Evolutionary conservation across 2,113 vertebrate species (phyloP), one percentile per base, ranked within the genome.

Genomic region (Neolamprologus hecqui): DNA sequence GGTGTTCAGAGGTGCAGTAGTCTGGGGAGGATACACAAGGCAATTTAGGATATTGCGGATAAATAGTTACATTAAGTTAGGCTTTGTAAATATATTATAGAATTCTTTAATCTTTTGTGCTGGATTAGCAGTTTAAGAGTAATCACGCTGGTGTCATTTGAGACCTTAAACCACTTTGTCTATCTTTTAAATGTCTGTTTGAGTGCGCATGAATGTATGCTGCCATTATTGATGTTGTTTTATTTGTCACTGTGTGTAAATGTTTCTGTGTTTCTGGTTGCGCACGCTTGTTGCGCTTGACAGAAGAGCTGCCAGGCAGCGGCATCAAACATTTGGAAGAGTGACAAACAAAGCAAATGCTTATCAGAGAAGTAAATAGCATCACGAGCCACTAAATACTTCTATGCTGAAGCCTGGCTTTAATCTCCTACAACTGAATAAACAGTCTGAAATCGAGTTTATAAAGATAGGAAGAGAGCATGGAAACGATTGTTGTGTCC

Each of bases 1-100:
- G 84, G 98, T 99, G 95, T 99, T 99, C 89, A 99, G 97, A 91
- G 96, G 92, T 81, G 96, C 96, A 57, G 98, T 98, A 47, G 94
- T 97, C 99, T 99, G 85, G 4, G 90, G 86, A 94, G 77, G 58
- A 94, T 86, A 86, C 17, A 42, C 17, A 92, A 85, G 7, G 4
- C 26, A 42, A 10, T 70, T 86, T 28, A 81, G 8, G 13, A 79
- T 47, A 89, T 10, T 37, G 81, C 2, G 5, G 12, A 42, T 21
- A 9, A 49, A 83, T 31, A 47, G 51, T 82, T 5, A 57, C 47
- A 14, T 63, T 63, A 51, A 33, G 73, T 31, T 33, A 77, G 2
- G 19, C 17, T 77, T 33, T 51, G 11, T 51, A 51, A 77, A 51
- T 13, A 51, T 31, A 51, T 33, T 13, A 33, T n/a, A 33, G 3